Base-by-base conservation (phyloP, 2,797 vertebrate genomes). In the Phoebastria nigripes region DNA sequence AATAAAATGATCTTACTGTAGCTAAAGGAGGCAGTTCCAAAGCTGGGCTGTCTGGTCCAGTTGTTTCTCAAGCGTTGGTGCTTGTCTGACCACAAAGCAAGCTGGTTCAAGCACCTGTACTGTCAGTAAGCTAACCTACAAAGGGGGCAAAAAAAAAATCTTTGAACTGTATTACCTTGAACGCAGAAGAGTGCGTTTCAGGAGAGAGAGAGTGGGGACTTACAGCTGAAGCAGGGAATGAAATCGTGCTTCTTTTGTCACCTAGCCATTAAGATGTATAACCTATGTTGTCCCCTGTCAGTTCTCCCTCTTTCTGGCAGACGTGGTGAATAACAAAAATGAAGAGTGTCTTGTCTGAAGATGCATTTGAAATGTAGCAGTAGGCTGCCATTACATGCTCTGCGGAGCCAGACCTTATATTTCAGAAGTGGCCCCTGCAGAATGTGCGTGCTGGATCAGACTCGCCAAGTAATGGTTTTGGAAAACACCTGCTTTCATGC, bases 301-400 rank as follows among this genome's bases (percentile, higher is more conserved):
- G 41, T 20, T 8, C 12, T 79, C 7, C 18, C 6, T 49, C 51
- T 71, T 74, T 11, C 46, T 65, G 13, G 16, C 8, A 19, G 25
- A 0, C 46, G 25, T 73, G 21, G 13, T 62, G 31, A 67, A 3
- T 67, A 44, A 28, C 2, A 10, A 17, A 31, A 49, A 16, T 19
- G 33, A 35, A 35, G 33, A 55, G 11, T 39, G 12, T 15, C 13
- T 3, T 39, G 15, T 31, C 19, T 25, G 18, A 69, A 21, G 42
- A 26, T n/a, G 20, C 1, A 0, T 83, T 62, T 56, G 55, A 52
- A 52, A 14, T 0, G 2, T 11, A 16, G 11, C 10, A 21, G 25
- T n/a, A 3, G 4, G 44, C 42, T 82, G 35, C 31, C 3, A 0
- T 67, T 18, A 7, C 4, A 0, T 15, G 11, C 29, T 62, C 17